Conservation (phyloP, 2,888 invertebrate genomes). For the Luffia ferchaultella region DNA sequence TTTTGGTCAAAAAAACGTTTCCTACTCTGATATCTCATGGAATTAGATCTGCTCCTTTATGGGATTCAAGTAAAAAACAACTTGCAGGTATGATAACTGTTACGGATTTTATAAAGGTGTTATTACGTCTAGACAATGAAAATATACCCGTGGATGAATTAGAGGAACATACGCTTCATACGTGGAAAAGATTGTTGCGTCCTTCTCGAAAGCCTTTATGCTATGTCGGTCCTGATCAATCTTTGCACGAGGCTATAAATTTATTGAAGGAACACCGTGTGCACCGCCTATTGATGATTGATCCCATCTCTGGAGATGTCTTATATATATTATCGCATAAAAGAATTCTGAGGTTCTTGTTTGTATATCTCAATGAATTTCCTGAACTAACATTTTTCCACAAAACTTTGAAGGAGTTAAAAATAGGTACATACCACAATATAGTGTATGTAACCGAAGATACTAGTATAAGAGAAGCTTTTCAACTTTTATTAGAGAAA, state of each 20-base stretch:
- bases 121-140: slow-evolving; percentile 46
- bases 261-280: slow-evolving; percentile 48
- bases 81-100: slow-evolving; percentile 59
- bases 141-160: slow-evolving; percentile 51
- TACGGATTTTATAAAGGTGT: slow-evolving; percentile 54
- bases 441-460: slow-evolving; percentile 46
- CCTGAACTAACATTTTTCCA: slow-evolving; percentile 58
- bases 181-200: slow-evolving; percentile 51
- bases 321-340: slow-evolving; percentile 56
- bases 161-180: slow-evolving; percentile 51
- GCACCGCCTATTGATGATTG: slow-evolving; percentile 51
- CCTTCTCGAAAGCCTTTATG: slow-evolving; percentile 46
- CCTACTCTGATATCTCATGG: slow-evolving; percentile 56
- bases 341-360: slow-evolving; percentile 52
- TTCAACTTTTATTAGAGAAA: slow-evolving; percentile 49
- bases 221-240: slow-evolving; percentile 48
- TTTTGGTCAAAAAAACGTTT: slow-evolving; percentile 55
- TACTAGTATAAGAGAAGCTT: slow-evolving; percentile 49
- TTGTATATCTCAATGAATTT: slow-evolving; percentile 58
- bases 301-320: slow-evolving; percentile 47
- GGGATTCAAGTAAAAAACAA: slow-evolving; percentile 52
- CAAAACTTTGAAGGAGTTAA: slow-evolving; percentile 45
- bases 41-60: slow-evolving; percentile 54
- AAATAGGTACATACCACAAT: slow-evolving; percentile 53
- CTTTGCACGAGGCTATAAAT: slow-evolving; percentile 56